These are phyloP conservation scores for Drosophila monieri DNA, from an alignment of 2,888 invertebrate species.

Conservation along the genomic window DNA sequence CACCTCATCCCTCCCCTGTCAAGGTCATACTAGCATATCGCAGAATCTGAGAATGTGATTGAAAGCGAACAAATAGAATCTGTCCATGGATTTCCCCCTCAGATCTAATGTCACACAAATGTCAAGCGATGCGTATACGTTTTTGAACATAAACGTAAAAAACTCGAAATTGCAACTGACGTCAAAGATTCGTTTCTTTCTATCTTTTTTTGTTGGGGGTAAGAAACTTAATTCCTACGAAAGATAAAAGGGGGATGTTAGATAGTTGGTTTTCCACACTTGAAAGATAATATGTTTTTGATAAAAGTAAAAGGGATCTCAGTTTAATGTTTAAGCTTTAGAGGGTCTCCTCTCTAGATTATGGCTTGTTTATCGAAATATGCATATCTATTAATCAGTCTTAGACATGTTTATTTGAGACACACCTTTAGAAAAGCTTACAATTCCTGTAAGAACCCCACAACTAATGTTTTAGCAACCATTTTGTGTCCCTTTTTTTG, in stretches of 20 bases:
- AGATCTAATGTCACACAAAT: conserved; percentile 37
- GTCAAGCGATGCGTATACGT: conserved; percentile 27
- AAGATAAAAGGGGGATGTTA: conserved; percentile 36
- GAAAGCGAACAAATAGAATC: conserved; percentile 43
- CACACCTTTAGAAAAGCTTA: not conserved
- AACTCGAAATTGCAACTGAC: conserved; percentile 40
- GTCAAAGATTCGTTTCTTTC: conserved; percentile 23
- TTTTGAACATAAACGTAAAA: conserved; percentile 20
- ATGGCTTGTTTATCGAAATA: no score
- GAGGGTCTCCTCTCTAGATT: not conserved
- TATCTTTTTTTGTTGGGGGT: not conserved
- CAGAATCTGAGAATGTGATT: conserved; percentile 36
- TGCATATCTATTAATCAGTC: no score
- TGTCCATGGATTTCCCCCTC: conserved; percentile 10
- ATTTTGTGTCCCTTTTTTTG: not conserved
- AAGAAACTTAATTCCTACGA: conserved; percentile 17
- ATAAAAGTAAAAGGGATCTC: no score
- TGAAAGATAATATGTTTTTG: conserved; percentile 2
- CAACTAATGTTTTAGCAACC: not conserved
- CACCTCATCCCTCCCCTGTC: not conserved
- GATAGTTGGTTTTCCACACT: conserved; percentile 9
- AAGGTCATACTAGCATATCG: conserved; percentile 36
- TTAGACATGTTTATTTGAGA: no score
- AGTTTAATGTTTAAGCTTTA: not conserved
- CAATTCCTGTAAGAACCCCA: no score